Evolutionary conservation across 2,113 vertebrate species (phyloP), one percentile per base, ranked within the genome.

Genomic region (Gnathonemus echidnorhynchus): DNA sequence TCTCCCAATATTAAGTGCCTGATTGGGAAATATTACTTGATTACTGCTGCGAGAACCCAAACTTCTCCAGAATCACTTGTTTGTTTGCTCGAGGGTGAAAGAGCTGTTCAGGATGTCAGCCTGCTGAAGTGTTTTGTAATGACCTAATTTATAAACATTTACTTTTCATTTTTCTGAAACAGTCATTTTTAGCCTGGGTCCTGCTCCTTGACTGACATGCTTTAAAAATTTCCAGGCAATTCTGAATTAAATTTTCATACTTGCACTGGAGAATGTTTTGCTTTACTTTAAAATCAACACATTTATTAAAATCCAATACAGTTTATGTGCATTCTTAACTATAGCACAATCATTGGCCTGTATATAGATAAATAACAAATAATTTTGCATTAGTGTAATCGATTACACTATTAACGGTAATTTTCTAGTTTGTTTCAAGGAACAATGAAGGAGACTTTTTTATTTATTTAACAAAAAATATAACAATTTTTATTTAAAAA

Each of bases 61-160:
- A 87, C 4, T 53, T 87, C 31, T 53, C 13, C 86, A 52, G 84
- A 86, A 10, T 86, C 21, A 50, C n/a, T 86, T 49, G 24, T 87
- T 27, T 87, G 50, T 53, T 87, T 85, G 83, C 83, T 85, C 27
- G n/a, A 53, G 86, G 86, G 86, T 53, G 50, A 53, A 53, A 53
- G 50, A 48, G 49, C 86, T 53, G 50, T 21, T 27, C 13, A 1
- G 24, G 49, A 35, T 53, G 86, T 53, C n/a, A 35, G 11, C 27
- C 46, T 86, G n/a, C 45, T 13, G 42, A n/a, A 31, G 84, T 86
- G 45, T 31, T 49, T 86, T 50, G 15, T 86, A 86, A 86, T 86
- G 46, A 86, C 74, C 74, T 42, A 80, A 80, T 80, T 80, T 80
- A 80, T 80, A 80, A 80, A 80, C 74, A 42, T 80, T 80, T 80